A percentile compares a stretch with the other conserved stretches of the same genome.
phyloP scores from a whole-genome alignment of 2,797 vertebrate species.

The Crypturellus tataupa region DNA sequence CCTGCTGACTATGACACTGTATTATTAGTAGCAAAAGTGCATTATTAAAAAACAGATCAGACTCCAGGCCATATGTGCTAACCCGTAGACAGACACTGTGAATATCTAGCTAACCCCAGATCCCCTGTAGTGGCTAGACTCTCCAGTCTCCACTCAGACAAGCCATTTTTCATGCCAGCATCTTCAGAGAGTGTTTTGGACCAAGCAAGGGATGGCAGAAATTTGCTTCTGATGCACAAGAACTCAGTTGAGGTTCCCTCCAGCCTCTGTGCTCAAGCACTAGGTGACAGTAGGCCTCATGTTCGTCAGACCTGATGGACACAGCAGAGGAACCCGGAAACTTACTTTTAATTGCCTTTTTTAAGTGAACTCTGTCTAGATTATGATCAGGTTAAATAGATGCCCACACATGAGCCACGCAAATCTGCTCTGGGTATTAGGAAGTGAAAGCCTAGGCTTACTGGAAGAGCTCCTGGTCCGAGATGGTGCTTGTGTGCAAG shows the following conservation, averaged over 20 bases:
- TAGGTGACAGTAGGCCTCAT: not conserved
- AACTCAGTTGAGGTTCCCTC: not conserved
- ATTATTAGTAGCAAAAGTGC: not conserved
- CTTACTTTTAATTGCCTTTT: not conserved
- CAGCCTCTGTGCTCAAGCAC: not conserved
- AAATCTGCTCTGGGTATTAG: not conserved
- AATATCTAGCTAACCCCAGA: not conserved
- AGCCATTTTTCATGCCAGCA: not conserved
- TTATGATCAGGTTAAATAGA: rapidly evolving
- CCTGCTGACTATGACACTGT: not conserved
- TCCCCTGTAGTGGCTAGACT: not conserved
- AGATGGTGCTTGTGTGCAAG: conserved; percentile 84
- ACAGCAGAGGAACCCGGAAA: not conserved
- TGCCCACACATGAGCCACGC: not conserved
- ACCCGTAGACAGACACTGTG: not conserved
- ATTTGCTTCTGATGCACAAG: not conserved
- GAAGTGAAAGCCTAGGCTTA: conserved; percentile 74
- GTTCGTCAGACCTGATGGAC: not conserved
- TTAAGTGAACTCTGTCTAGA: not conserved
- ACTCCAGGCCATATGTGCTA: not conserved
- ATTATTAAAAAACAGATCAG: conserved; percentile 29
- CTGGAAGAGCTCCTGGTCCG: conserved; percentile 91
- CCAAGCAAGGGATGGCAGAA: not conserved
- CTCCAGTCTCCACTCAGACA: not conserved
- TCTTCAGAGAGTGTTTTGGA: not conserved